Evolutionary conservation across 2,797 vertebrate genomes (phyloP), one percentile per base, ranked within the genome.

Genomic region (Myotis vivesi): DNA sequence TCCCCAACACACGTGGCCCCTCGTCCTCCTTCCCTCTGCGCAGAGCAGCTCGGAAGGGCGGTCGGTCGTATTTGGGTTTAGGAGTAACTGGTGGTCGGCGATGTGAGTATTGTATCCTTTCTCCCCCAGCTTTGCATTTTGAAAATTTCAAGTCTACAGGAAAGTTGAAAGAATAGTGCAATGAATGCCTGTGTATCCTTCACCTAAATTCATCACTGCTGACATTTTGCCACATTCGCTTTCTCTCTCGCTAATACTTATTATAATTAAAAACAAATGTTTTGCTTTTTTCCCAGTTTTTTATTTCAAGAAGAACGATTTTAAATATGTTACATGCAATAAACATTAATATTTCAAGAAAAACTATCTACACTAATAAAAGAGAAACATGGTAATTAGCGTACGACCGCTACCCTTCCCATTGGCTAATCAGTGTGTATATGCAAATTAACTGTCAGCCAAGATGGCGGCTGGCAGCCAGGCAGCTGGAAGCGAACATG

Each of bases 61-160:
- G 46, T 71, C 51, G 93, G 46, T 71, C 51, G 0, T 87, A 19
- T 96, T 97, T 77, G 44, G 55, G 91, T 51, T 97, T 96, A 89
- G 91, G 97, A 87, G 91, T 91, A 89, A 57, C 19, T 7, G 38
- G 25, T 73, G 77, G 38, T 88, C 87, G 96, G 92, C 73, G 83
- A 25, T 91, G 89, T 64, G 13, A 16, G 44, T 72, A 57, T 30
- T 51, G 15, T 44, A 1, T 73, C 86, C 92, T 55, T 64, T 57
- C 53, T 59, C 23, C 38, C 20, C 22, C 55, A 59, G 13, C 76
- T 84, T 76, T 19, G 15, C 62, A 20, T 69, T 88, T 88, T 72
- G 71, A 90, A 92, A 28, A 11, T n/a, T 25, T 88, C 46, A 59
- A 44, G 64, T 76, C 46, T 66, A 12, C 16, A 66, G 76, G 59